These are phyloP conservation scores for Chrysotoxum bicinctum DNA, from an alignment of 2,888 invertebrate species.

Conservation along the genomic window DNA sequence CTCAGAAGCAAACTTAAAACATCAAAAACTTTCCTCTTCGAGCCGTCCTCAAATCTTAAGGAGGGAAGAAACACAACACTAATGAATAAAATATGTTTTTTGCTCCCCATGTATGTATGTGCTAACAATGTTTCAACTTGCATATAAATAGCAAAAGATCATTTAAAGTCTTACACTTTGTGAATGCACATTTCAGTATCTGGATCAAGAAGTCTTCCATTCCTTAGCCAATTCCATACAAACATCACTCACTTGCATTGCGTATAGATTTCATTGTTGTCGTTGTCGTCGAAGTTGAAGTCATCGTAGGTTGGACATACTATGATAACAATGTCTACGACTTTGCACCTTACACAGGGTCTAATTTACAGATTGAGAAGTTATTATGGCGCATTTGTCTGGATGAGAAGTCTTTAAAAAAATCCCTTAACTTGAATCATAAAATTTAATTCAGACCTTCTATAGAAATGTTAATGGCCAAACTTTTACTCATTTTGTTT, in stretches of 20 bases:
- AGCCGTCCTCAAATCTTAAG: neutral
- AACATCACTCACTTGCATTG: neutral
- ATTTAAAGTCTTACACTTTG: neutral
- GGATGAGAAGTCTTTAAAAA: neutral
- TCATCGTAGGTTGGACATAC: neutral
- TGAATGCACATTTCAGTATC: conserved; percentile 24
- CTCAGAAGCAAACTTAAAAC: neutral
- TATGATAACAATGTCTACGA: neutral
- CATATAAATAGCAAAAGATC: neutral
- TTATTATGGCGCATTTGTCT: neutral
- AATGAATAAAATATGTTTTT: conserved; percentile 38
- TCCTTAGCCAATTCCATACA: neutral
- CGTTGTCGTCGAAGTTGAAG: neutral
- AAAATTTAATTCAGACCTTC: neutral
- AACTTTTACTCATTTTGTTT: too few relatives aligned
- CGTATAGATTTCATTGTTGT: neutral
- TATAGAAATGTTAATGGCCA: too few relatives aligned
- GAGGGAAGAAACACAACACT: neutral
- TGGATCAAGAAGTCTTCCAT: conserved; percentile 14
- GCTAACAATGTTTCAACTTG: neutral
- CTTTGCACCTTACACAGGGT: neutral
- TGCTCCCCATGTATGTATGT: neutral
- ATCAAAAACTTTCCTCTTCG: neutral
- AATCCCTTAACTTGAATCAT: neutral
- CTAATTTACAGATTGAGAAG: neutral